Evolutionary conservation across 2,888 invertebrate species (phyloP).

Genomic region (Amiota communis): DNA sequence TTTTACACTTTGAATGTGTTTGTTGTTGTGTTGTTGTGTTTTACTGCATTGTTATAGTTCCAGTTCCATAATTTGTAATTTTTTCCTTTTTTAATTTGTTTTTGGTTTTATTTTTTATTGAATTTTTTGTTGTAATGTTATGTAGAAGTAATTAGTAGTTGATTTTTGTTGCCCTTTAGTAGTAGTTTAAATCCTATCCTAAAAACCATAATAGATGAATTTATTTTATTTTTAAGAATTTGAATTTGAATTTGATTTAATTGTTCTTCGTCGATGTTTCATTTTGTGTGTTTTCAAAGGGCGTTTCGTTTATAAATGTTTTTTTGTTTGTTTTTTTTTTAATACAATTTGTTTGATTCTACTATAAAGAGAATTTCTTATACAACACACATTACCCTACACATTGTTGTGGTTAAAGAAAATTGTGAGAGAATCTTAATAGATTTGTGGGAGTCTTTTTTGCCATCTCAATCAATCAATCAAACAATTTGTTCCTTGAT

Average conservation of each 20-base stretch:
- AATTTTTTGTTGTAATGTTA: conserved; percentile 9
- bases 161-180: neutral
- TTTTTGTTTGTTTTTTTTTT: neutral
- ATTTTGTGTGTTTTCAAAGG: neutral
- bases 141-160: conserved; percentile 8
- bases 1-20: neutral
- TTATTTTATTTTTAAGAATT: conserved; percentile 14
- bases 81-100: neutral
- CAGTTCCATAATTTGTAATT: no score
- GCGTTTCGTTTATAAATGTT: neutral
- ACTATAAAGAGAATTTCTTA: no score
- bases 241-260: neutral
- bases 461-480: no score
- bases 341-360: neutral
- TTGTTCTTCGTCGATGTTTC: conserved; percentile 8
- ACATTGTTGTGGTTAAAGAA: no score
- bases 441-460: no score
- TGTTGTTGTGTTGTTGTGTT: no score
- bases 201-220: conserved; percentile 31
- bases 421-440: no score
- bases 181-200: conserved; percentile 26
- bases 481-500: no score
- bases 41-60: neutral
- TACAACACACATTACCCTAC: no score
- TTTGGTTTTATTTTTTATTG: conserved; percentile 25